Conservation (phyloP, 2,888 invertebrate species). For the Chirona hameri region DNA sequence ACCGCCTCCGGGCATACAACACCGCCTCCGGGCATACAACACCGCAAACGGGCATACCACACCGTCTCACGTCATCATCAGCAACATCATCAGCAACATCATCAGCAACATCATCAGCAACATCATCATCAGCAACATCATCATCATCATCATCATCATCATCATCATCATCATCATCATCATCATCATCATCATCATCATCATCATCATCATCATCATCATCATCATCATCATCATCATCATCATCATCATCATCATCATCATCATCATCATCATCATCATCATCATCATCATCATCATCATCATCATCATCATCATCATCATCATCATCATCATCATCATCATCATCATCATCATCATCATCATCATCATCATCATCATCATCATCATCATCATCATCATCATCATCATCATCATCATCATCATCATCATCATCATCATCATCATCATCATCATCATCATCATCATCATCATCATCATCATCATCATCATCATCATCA, state of each 20-base stretch:
- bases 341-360: conserved; percentile 24
- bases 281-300: conserved; percentile 1
- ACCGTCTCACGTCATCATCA: too few relatives aligned
- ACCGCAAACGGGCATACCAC: too few relatives aligned
- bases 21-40: too few relatives aligned
- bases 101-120: too few relatives aligned
- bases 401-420: conserved; percentile 13
- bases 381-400: conserved; percentile 25
- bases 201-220: conserved; percentile 12
- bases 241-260: conserved; percentile 26
- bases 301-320: neutral
- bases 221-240: conserved; percentile 23
- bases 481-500: too few relatives aligned
- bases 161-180: conserved; percentile 25
- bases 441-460: conserved; percentile 24
- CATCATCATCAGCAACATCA: too few relatives aligned
- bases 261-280: conserved; percentile 28
- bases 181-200: conserved; percentile 26
- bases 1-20: too few relatives aligned
- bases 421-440: conserved; percentile 5
- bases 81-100: too few relatives aligned
- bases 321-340: neutral
- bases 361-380: conserved; percentile 24
- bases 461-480: neutral
- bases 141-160: neutral